These are phyloP conservation scores for Zaprionus ornatus DNA, from an alignment of 1,140 invertebrate genomes.

Conservation along the genomic window DNA sequence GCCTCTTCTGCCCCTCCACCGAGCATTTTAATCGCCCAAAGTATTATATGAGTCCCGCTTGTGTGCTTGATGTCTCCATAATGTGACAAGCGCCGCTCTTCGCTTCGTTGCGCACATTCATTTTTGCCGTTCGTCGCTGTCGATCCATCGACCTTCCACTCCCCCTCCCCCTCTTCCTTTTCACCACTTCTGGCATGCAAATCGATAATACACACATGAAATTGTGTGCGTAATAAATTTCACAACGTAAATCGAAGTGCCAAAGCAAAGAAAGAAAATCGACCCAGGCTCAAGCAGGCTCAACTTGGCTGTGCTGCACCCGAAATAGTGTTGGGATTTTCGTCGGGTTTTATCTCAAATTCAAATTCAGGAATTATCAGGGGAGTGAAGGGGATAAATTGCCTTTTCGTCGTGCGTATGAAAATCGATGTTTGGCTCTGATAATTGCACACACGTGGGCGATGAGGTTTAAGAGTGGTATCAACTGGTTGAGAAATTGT, in stretches of 20 bases:
- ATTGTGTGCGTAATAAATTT: conserved; percentile 64
- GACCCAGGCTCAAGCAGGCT: conserved; percentile 39
- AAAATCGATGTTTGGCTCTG: conserved; percentile 50
- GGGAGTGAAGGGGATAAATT: conserved; percentile 36
- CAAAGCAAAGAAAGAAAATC: conserved; percentile 21
- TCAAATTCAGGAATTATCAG: conserved; percentile 31
- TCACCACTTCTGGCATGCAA: conserved; percentile 7
- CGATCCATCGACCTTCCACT: conserved; percentile 13
- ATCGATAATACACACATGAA: conserved; percentile 63
- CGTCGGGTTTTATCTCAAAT: conserved; percentile 27
- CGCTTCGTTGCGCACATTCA: conserved; percentile 58
- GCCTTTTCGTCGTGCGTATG: conserved; percentile 39
- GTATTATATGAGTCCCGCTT: conserved; percentile 64
- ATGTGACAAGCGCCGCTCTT: conserved; percentile 63
- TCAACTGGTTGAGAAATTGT: background rate
- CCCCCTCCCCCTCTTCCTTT: no score
- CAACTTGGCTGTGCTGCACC: conserved; percentile 4
- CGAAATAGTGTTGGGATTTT: conserved; percentile 41
- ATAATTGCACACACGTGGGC: conserved; percentile 39
- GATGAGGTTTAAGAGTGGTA: background rate
- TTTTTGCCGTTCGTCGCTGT: conserved; percentile 28
- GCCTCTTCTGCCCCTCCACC: background rate
- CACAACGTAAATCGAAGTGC: conserved; percentile 54
- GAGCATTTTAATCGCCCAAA: conserved; percentile 41
- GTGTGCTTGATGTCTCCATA: conserved; percentile 73